phyloP scores from a whole-genome alignment of 2,113 vertebrate genomes.

The Sebastes fasciatus region DNA sequence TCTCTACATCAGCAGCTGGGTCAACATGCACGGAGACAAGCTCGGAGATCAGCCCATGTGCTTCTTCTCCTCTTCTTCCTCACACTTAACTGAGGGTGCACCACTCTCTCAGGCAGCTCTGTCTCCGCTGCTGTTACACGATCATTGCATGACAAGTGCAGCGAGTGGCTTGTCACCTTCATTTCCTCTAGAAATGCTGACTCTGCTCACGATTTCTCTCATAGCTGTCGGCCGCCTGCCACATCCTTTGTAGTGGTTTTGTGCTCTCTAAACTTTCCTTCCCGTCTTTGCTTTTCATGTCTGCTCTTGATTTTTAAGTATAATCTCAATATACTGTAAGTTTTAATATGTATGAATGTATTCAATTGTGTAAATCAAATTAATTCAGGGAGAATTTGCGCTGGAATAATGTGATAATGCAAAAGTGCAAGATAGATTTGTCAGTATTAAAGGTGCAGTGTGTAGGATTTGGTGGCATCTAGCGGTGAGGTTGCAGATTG shows the following conservation, averaged over 20 bases:
- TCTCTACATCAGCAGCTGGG: slow-evolving; percentile 72
- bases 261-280: not conserved
- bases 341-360: not conserved
- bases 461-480: too few species aligned
- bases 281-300: not conserved
- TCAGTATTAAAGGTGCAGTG: not conserved
- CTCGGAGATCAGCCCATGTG: slow-evolving; percentile 54
- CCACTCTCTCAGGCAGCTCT: not conserved
- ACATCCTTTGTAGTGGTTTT: slow-evolving; percentile 12
- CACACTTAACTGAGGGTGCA: not conserved
- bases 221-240: not conserved
- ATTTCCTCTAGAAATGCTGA: slow-evolving; percentile 35
- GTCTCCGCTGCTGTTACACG: not conserved
- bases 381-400: not conserved
- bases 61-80: not conserved
- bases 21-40: slow-evolving; percentile 34
- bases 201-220: not conserved
- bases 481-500: too few species aligned
- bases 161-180: not conserved
- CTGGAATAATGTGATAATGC: not conserved
- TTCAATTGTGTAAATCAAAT: not conserved
- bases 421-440: not conserved
- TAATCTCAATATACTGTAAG: not conserved
- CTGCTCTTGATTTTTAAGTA: not conserved
- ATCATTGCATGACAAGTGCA: slow-evolving; percentile 12